Conservation (phyloP, 2,888 invertebrate genomes). For the Phlogophora meticulosa region DNA sequence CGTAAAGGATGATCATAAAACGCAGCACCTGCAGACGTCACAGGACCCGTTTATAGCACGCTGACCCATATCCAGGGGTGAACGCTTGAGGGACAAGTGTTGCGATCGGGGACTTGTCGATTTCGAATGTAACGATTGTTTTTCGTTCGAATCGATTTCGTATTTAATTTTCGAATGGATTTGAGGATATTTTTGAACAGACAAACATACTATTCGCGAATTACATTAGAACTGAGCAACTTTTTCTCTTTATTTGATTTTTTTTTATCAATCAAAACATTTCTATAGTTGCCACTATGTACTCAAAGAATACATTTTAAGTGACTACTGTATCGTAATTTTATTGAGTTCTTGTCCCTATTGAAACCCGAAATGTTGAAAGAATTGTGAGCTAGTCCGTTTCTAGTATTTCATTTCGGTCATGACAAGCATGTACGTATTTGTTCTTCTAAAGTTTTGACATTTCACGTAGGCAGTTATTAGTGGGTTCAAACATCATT, state of each 20-base stretch:
- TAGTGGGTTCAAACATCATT: constrained; percentile 18
- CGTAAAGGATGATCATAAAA: constrained; percentile 64
- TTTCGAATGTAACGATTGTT: constrained; percentile 31
- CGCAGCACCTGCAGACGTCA: constrained; percentile 69
- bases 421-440: neutral
- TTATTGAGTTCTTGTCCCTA: neutral
- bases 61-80: constrained; percentile 83
- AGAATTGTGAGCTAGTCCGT: neutral
- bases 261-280: neutral
- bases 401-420: constrained; percentile 14
- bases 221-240: too few species aligned
- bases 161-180: too few species aligned
- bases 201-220: neutral
- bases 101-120: constrained; percentile 36
- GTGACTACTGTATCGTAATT: too few species aligned
- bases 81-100: constrained; percentile 67
- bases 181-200: too few species aligned
- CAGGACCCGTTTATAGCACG: constrained; percentile 78
- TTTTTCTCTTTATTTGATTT: neutral
- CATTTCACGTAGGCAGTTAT: constrained; percentile 40
- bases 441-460: constrained; percentile 41
- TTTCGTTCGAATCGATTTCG: neutral
- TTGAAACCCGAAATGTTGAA: neutral
- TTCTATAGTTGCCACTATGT: too few species aligned
- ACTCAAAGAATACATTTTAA: too few species aligned